Conservation (phyloP, 2,888 invertebrate genomes). For the Steromphala cineraria region DNA sequence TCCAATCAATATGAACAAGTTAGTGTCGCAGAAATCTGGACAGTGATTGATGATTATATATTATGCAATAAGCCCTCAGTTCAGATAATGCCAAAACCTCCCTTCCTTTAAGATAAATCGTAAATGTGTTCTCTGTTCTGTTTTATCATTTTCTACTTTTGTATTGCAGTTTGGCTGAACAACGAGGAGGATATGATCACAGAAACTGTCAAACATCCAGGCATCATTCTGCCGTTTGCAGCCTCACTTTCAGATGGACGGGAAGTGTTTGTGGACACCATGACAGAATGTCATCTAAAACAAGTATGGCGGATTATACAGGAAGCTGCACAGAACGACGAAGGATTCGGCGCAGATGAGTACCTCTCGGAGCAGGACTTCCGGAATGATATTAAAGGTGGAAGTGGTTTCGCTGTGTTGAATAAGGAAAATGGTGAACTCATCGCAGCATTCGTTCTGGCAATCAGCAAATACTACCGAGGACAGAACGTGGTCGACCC, state of each 20-base stretch:
- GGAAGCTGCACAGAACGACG: slow-evolving; percentile 38
- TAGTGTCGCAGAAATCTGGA: no score
- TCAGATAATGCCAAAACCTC: no score
- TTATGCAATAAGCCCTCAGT: no score
- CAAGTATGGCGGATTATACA: slow-evolving; percentile 45
- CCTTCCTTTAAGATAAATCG: no score
- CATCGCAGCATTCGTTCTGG: slow-evolving; percentile 44
- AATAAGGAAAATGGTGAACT: slow-evolving; percentile 36
- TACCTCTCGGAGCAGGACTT: slow-evolving; percentile 46
- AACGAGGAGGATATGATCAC: neutral
- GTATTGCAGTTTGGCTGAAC: neutral
- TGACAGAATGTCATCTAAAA: slow-evolving; percentile 43
- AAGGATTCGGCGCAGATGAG: slow-evolving; percentile 51
- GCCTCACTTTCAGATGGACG: slow-evolving; percentile 42
- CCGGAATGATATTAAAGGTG: slow-evolving; percentile 41
- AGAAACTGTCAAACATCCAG: neutral
- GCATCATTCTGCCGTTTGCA: slow-evolving; percentile 32
- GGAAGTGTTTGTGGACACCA: slow-evolving; percentile 38
- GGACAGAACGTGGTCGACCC: slow-evolving; percentile 43
- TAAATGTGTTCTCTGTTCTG: no score
- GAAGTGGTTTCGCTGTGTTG: slow-evolving; percentile 38
- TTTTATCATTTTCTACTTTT: neutral
- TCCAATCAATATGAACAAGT: no score
- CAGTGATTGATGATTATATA: no score
- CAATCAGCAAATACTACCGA: slow-evolving; percentile 49